phyloP scores from a whole-genome alignment of 2,113 vertebrate species.

The Saccopteryx bilineata region DNA sequence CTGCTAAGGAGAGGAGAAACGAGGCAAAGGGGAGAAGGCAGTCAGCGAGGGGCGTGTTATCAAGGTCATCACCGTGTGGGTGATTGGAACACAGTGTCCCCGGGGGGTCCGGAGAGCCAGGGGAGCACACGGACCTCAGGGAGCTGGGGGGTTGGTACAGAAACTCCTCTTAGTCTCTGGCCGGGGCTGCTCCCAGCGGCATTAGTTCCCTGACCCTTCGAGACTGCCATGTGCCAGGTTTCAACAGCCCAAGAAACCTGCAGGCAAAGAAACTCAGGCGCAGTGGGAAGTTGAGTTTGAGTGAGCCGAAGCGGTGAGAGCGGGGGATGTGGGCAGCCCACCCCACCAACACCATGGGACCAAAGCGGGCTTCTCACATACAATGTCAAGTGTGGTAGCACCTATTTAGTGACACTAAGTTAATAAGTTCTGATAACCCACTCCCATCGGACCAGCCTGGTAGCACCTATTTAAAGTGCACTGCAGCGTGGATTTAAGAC shows the following conservation, averaged over 20 bases:
- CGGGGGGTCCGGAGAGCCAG: not conserved
- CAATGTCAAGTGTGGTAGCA: not conserved
- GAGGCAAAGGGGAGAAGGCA: not conserved
- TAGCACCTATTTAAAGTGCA: not conserved
- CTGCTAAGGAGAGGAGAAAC: not conserved
- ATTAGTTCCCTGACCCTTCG: not conserved
- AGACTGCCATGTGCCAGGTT: not conserved
- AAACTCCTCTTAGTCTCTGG: not conserved
- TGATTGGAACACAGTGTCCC: not conserved
- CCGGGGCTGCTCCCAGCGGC: not conserved
- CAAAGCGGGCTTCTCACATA: not conserved
- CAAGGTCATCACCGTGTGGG: not conserved
- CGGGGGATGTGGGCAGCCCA: not conserved
- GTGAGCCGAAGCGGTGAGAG: not conserved
- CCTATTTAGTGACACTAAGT: not conserved
- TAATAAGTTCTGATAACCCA: no score
- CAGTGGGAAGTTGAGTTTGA: not conserved
- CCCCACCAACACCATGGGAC: not conserved
- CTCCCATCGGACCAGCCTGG: no score
- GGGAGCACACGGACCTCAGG: not conserved
- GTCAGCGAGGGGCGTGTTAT: no score
- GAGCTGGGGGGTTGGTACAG: not conserved
- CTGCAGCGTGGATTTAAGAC: not conserved
- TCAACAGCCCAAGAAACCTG: not conserved
- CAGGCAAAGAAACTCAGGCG: not conserved